Conservation (phyloP, 1,140 invertebrate species). For the Stenopsyche tienmushanensis region DNA sequence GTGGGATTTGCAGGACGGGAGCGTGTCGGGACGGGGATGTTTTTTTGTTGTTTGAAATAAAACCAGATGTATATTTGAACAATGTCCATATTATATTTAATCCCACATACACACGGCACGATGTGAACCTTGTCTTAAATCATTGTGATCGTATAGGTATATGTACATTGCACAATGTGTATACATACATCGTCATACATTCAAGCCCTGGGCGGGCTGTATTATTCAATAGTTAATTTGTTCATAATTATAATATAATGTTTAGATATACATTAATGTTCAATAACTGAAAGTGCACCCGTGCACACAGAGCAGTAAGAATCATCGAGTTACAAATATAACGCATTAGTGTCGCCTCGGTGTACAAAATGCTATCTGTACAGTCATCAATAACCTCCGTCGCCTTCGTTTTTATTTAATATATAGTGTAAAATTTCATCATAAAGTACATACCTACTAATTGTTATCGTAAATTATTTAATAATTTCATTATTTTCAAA, state of each 20-base stretch:
- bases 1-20: neutral
- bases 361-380: slow-evolving; percentile 53
- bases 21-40: neutral
- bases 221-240: slow-evolving; percentile 44
- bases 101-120: slow-evolving; percentile 83
- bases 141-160: slow-evolving; percentile 62
- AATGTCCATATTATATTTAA: slow-evolving; percentile 85
- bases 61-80: slow-evolving; percentile 66
- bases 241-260: slow-evolving; percentile 43
- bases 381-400: slow-evolving; percentile 44
- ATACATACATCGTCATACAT: slow-evolving; percentile 63
- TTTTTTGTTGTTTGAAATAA: slow-evolving; percentile 45
- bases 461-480: slow-evolving; percentile 39
- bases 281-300: slow-evolving; percentile 58
- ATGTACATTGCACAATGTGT: slow-evolving; percentile 71
- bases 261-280: slow-evolving; percentile 49
- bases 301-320: slow-evolving; percentile 48
- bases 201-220: slow-evolving; percentile 53
- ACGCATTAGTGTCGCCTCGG: slow-evolving; percentile 30
- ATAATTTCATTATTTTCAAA: slow-evolving; percentile 37
- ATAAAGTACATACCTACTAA: slow-evolving; percentile 40
- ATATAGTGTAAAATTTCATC: slow-evolving; percentile 41
- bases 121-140: slow-evolving; percentile 81
- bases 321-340: slow-evolving; percentile 33
- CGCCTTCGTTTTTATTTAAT: slow-evolving; percentile 23